phyloP scores from a whole-genome alignment of 2,113 vertebrate species.

The Gnathonemus echidnorhynchus region DNA sequence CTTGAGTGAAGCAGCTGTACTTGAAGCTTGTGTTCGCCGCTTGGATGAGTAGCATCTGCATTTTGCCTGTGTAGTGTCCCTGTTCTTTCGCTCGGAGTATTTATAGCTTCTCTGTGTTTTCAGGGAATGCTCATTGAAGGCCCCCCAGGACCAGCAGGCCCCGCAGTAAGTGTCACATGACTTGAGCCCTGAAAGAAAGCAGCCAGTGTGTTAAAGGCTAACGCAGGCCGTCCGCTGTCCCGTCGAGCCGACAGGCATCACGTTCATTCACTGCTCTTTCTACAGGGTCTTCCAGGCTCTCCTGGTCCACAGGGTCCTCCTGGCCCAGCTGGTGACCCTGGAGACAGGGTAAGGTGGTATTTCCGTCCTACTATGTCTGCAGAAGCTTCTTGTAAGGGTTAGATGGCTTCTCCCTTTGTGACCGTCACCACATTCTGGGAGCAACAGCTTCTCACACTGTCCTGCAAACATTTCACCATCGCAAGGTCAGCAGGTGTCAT shows the following conservation, averaged over 20 bases:
- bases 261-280: slow-evolving; percentile 31
- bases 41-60: background rate
- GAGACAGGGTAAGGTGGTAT: slow-evolving; percentile 79
- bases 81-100: background rate
- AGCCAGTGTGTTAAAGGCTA: background rate
- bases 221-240: background rate
- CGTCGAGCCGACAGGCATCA: background rate
- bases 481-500: background rate
- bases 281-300: slow-evolving; percentile 86
- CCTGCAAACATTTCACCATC: background rate
- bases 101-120: background rate
- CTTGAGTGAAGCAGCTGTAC: slow-evolving; percentile 56
- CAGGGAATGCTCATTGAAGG: slow-evolving; percentile 98
- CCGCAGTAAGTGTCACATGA: slow-evolving; percentile 67
- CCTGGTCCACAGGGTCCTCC: slow-evolving; percentile 83
- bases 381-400: background rate
- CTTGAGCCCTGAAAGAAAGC: background rate
- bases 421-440: background rate
- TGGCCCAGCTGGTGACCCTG: slow-evolving; percentile 81
- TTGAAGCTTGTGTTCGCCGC: background rate
- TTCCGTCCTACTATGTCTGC: background rate
- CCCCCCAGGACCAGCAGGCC: slow-evolving; percentile 78
- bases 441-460: background rate
- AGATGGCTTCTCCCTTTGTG: background rate
- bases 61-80: background rate